phyloP scores from a whole-genome alignment of 1,140 invertebrate species.

The Papilio helenus region DNA sequence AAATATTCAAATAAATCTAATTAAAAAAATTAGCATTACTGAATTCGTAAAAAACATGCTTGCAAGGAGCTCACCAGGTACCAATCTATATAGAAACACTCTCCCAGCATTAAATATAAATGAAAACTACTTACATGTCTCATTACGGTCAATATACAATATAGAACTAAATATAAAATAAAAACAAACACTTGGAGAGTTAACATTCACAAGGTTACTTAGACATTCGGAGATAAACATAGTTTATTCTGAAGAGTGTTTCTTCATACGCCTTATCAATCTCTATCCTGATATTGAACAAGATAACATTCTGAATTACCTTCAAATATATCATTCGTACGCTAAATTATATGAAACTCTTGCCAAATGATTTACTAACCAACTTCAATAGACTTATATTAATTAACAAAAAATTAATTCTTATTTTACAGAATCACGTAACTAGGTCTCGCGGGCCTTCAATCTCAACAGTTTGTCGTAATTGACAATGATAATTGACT shows the following conservation, averaged over 20 bases:
- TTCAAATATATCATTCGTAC: not conserved
- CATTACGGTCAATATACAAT: slow-evolving; percentile 31
- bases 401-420: no score
- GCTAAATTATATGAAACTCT: not conserved
- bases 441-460: no score
- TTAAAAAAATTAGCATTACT: not conserved
- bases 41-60: not conserved
- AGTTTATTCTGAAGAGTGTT: not conserved
- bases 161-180: slow-evolving; percentile 41
- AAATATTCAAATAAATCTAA: not conserved
- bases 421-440: no score
- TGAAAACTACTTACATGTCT: slow-evolving; percentile 40
- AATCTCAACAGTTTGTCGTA: no score
- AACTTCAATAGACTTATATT: no score
- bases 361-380: not conserved
- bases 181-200: slow-evolving; percentile 38
- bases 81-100: no score
- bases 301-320: not conserved
- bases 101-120: not conserved
- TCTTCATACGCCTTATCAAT: slow-evolving; percentile 18
- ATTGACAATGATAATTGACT: no score
- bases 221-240: not conserved
- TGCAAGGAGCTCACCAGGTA: not conserved
- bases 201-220: slow-evolving; percentile 38
- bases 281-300: not conserved